These are phyloP conservation scores for Coptodon rendalli DNA, from an alignment of 2,113 vertebrate species.

Conservation along the genomic window DNA sequence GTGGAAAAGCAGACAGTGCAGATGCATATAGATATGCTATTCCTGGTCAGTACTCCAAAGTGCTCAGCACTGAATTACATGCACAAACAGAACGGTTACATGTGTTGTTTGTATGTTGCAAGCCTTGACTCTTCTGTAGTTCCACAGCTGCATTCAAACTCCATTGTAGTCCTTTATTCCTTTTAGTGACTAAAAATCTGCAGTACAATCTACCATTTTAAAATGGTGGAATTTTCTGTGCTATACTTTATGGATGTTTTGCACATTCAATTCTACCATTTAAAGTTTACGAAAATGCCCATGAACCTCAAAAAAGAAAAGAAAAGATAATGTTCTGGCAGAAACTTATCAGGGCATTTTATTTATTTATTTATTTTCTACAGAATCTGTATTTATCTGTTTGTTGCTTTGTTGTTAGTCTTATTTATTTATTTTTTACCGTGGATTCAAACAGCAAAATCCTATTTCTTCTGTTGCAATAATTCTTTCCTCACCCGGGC, in stretches of 20 bases:
- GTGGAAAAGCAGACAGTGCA: background rate
- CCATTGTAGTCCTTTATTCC: background rate
- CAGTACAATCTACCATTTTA: background rate
- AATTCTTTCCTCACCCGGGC: background rate
- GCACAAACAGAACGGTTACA: background rate
- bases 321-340: background rate
- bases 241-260: background rate
- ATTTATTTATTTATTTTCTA: background rate
- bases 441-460: background rate
- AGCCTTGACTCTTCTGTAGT: background rate
- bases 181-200: background rate
- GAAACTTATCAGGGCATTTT: background rate
- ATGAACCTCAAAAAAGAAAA: background rate
- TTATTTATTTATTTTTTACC: background rate
- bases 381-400: background rate
- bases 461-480: background rate
- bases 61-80: background rate
- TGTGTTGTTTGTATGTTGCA: background rate
- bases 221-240: background rate
- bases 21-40: background rate
- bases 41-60: background rate
- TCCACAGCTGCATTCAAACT: background rate
- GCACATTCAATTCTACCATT: background rate
- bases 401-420: background rate
- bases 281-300: background rate